These are phyloP conservation scores for Hirtodrosophila cameraria DNA, from an alignment of 2,888 invertebrate genomes.

Conservation along the genomic window DNA sequence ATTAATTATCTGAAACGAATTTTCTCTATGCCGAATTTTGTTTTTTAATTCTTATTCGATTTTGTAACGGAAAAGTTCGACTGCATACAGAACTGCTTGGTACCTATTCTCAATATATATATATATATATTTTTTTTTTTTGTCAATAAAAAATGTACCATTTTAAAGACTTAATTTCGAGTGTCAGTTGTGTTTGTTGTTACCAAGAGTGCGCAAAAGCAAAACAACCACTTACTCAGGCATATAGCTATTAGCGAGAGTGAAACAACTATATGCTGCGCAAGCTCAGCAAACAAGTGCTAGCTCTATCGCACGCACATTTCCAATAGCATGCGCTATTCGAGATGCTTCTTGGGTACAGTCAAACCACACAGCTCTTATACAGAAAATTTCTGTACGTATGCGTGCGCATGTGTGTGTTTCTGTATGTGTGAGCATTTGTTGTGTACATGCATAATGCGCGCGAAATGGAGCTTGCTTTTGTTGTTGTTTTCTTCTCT, in stretches of 20 bases:
- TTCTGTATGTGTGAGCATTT: conserved; percentile 8
- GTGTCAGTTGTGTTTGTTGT: no score
- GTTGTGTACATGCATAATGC: conserved; percentile 28
- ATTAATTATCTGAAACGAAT: no score
- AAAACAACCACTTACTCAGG: conserved; percentile 62
- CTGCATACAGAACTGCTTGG: no score
- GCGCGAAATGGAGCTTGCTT: conserved; percentile 51
- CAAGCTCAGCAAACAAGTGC: neutral
- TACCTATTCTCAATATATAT: no score
- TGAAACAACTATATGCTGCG: conserved; percentile 39
- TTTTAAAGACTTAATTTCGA: no score
- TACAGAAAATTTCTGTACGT: conserved; percentile 50
- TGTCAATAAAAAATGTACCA: no score
- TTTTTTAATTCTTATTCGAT: no score
- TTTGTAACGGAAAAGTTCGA: no score
- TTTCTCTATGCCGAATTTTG: no score
- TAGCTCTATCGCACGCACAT: conserved; percentile 27
- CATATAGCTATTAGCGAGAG: conserved; percentile 17
- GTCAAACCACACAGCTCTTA: conserved; percentile 68
- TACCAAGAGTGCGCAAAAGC: conserved; percentile 15
- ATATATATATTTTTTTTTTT: no score
- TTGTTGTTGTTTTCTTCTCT: conserved; percentile 34
- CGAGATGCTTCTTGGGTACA: conserved; percentile 70
- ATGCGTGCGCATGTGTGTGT: conserved; percentile 7
- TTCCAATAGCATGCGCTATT: conserved; percentile 11